Evolutionary conservation across 2,113 vertebrate species (phyloP), one percentile per base, ranked within the genome.

Genomic region (Parus major): DNA sequence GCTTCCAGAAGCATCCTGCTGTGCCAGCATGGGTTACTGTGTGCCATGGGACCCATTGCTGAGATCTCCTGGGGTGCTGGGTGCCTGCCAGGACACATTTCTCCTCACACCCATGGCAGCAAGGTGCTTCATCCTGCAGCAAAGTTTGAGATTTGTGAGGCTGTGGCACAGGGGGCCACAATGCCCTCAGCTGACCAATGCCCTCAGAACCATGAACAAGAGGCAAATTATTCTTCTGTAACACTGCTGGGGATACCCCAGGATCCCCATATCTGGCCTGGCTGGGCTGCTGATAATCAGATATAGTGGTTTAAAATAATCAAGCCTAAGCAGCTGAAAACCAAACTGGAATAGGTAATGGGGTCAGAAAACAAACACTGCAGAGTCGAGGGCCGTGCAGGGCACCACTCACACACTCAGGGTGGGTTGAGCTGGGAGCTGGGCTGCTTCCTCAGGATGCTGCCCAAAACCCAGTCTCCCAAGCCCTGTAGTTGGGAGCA

Each of bases 241-340:
- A 4, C 25, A 18, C 63, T 90, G 64, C 73, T 8, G 33, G 93
- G 75, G 78, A 65, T 95, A 75, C 86, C 57, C 44, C 27, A 61
- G 88, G 90, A 96, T 59, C 83, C 89, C 60, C 83, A 2, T 87
- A 64, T 73, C 73, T 86, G 86, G 41, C 66, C 90, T 69, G 92
- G 82, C 90, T 79, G 85, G 72, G 85, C 49, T 70, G 61, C 84
- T 73, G 92, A 52, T 92, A 94, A 96, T 87, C 92, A 97, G 79
- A 91, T 95, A 89, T 95, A 97, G 90, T 63, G 85, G 70, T 94
- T 96, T 96, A 88, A 88, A 95, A 92, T 94, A 95, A 92, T 92
- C 93, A 88, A 96, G 93, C 77, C 91, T 97, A 91, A 93, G 96
- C 92, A 70, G 35, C 73, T 91, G 81, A 85, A 96, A 93, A 76